Base-by-base conservation (phyloP, 2,113 vertebrate species). In the Passer domesticus region DNA sequence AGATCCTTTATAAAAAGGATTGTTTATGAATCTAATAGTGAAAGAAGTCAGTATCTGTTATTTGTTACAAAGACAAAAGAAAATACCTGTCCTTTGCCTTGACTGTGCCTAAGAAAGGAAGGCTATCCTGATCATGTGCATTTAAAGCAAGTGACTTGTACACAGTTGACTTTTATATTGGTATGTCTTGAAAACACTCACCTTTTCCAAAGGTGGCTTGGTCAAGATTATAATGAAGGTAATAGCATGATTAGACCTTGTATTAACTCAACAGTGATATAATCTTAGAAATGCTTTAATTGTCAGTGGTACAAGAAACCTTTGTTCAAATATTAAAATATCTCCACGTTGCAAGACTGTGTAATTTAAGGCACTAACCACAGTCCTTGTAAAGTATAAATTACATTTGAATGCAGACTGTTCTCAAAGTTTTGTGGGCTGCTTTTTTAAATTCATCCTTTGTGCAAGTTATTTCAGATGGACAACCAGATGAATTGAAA, bases 401-500 rank as follows among this genome's bases (percentile, higher is more conserved):
- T 55, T 81, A 24, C 18, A 63, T 89, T 90, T 82, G 95, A 92
- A 89, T 96, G 46, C 16, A 92, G 63, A 83, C 87, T 67, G 64
- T 92, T 93, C 66, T 85, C 27, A 69, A 91, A 11, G 22, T 88
- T 83, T 87, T 80, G 27, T 68, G 23, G 9, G 23, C 9, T 22
- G 9, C 8, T 46, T 63, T 70, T 70, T 83, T 88, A 20, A 28
- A 33, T 88, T 82, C 28, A 39, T 56, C 2, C 3, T 95, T 82
- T 77, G 13, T 82, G 31, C 25, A 49, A 62, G 77, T 62, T 93
- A 33, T 95, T 95, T 90, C 70, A 80, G 44, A 27, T 64, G 46
- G 86, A 89, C 75, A 95, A 55, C 18, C 9, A 92, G 69, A 94
- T 67, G 52, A 90, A 95, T 94, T 94, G 68, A 84, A 84, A 83